Evolutionary conservation across 2,113 vertebrate species (phyloP).

Genomic region (Oncorhynchus masou): DNA sequence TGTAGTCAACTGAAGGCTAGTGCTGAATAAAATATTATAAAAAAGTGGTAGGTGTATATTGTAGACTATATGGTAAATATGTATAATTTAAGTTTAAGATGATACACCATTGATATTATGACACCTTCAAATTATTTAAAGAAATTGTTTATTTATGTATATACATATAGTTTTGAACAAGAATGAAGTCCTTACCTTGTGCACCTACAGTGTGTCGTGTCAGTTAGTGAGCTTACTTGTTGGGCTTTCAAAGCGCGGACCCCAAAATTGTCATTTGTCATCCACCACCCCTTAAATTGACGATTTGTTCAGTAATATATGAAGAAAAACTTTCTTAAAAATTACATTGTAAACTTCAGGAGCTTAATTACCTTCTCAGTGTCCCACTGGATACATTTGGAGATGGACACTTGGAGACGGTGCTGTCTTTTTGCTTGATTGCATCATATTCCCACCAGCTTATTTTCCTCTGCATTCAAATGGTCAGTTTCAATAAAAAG

Average conservation of each 20-base stretch:
- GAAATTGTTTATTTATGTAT: neutral
- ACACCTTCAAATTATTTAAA: neutral
- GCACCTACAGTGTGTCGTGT: conserved; percentile 4
- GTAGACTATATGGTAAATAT: neutral
- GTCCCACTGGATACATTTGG: conserved; percentile 55
- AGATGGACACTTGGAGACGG: conserved; percentile 40
- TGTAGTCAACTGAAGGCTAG: neutral
- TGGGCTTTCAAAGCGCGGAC: neutral
- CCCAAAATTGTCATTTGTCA: conserved; percentile 1
- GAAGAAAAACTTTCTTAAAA: neutral
- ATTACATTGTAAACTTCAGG: conserved; percentile 23
- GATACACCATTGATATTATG: neutral
- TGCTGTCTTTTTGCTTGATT: neutral
- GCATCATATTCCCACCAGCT: conserved; percentile 20
- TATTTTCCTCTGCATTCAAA: conserved; percentile 18
- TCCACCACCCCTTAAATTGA: neutral
- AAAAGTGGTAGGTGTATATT: neutral
- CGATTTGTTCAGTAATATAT: neutral
- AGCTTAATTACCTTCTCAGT: neutral
- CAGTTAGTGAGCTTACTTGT: neutral
- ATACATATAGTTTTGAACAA: neutral
- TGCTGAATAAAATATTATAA: neutral
- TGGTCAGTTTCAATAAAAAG: conserved; percentile 26
- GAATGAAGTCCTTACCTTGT: too few relatives aligned
- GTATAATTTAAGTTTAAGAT: neutral